Conservation (phyloP, 2,888 invertebrate genomes). For the Ormyrus thymus region DNA sequence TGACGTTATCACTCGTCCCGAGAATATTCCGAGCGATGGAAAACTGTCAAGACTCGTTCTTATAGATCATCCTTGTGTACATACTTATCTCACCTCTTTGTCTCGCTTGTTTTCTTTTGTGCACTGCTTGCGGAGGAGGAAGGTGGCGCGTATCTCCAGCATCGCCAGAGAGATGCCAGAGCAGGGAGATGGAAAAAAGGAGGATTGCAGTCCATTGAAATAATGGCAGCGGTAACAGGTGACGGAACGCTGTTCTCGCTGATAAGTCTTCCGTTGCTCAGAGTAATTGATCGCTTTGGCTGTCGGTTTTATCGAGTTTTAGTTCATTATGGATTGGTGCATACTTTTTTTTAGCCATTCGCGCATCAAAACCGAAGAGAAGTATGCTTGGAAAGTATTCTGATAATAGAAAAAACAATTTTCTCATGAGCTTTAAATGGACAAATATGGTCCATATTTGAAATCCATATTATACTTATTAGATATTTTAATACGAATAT, state of each 20-base stretch:
- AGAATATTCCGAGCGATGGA: constrained; percentile 30
- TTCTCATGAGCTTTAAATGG: no score
- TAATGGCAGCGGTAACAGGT: constrained; percentile 49
- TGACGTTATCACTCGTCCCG: constrained; percentile 35
- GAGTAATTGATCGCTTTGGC: constrained; percentile 34
- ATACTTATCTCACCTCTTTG: constrained; percentile 2
- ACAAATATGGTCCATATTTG: no score
- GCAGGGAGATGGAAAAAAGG: background rate
- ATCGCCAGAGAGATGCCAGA: constrained; percentile 17
- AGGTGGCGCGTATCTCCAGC: constrained; percentile 9
- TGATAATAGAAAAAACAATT: no score
- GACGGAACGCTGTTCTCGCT: constrained; percentile 44
- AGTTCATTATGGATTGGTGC: constrained; percentile 18
- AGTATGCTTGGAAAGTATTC: no score
- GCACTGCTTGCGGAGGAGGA: background rate
- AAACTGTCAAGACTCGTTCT: constrained; percentile 17
- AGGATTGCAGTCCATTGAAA: constrained; percentile 1
- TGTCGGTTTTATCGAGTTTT: constrained; percentile 34
- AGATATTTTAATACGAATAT: no score
- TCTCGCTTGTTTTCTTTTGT: constrained; percentile 38
- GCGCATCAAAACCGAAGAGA: no score
- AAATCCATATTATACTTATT: no score
- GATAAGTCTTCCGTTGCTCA: constrained; percentile 42
- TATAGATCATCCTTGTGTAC: constrained; percentile 42
- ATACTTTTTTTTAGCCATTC: background rate